These are phyloP conservation scores for Orgyia antiqua DNA, from an alignment of 2,888 invertebrate genomes.

Conservation along the genomic window DNA sequence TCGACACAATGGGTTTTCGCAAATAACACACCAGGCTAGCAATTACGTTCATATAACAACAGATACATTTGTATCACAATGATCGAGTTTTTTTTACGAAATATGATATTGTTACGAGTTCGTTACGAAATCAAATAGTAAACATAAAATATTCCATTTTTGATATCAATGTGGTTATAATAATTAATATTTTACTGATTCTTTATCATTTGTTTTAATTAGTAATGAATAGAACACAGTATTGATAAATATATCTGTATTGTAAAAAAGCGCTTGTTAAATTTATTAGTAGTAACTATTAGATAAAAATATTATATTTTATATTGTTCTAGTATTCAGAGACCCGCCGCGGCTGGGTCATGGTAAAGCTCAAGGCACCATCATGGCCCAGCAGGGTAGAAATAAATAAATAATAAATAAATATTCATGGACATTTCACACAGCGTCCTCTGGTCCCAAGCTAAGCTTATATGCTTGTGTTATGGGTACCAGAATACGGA, in stretches of 20 bases:
- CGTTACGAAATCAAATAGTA: slow-evolving; percentile 21
- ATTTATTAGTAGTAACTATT: no score
- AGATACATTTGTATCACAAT: slow-evolving; percentile 78
- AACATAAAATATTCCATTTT: background rate
- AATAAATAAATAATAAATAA: no score
- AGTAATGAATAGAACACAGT: slow-evolving; percentile 2
- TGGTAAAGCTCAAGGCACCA: no score
- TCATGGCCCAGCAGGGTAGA: no score
- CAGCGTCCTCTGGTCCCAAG: no score
- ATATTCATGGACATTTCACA: no score
- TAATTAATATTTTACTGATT: slow-evolving; percentile 10
- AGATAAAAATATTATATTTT: no score
- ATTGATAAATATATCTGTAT: background rate
- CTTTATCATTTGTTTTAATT: slow-evolving; percentile 10
- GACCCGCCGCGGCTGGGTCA: no score
- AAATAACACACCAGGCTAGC: slow-evolving; percentile 66
- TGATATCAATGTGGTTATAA: slow-evolving; percentile 3
- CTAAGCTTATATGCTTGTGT: no score
- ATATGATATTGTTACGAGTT: slow-evolving; percentile 46
- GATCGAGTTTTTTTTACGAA: slow-evolving; percentile 58
- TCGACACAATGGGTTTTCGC: slow-evolving; percentile 50
- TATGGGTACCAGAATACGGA: no score
- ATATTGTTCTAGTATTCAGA: no score
- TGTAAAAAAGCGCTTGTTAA: no score
- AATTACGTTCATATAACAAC: slow-evolving; percentile 66